phyloP scores from a whole-genome alignment of 1,140 invertebrate species.

The Littorina saxatilis region DNA sequence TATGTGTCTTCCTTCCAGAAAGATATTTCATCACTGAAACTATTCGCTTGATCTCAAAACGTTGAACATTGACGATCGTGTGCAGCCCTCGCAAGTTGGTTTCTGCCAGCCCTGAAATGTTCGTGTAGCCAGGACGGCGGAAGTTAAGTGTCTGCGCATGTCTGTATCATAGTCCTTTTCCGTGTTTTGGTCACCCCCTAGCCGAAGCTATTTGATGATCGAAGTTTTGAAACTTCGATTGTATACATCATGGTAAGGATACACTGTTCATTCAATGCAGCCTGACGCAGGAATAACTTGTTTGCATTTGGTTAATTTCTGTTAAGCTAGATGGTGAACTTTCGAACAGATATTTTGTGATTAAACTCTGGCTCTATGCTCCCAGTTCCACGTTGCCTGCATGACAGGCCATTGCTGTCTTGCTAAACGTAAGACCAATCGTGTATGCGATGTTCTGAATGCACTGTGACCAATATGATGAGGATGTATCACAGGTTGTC shows the following conservation, averaged over 20 bases:
- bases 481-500: too few species aligned
- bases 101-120: too few species aligned
- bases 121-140: neutral
- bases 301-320: neutral
- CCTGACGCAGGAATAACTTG: neutral
- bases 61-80: too few species aligned
- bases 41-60: too few species aligned
- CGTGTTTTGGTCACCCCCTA: slow-evolving; percentile 59
- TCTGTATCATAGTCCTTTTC: slow-evolving; percentile 62
- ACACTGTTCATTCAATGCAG: neutral
- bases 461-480: too few species aligned
- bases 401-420: neutral
- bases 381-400: too few species aligned
- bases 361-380: neutral
- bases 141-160: slow-evolving; percentile 26
- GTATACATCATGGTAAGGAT: slow-evolving; percentile 56
- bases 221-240: slow-evolving; percentile 51
- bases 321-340: neutral
- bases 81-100: too few species aligned
- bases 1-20: too few species aligned
- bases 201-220: slow-evolving; percentile 66
- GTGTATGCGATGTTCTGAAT: too few species aligned
- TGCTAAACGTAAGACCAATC: too few species aligned
- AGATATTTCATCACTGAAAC: too few species aligned
- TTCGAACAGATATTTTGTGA: neutral